phyloP scores from a whole-genome alignment of 2,797 vertebrate genomes.

The Glyptemys insculpta region DNA sequence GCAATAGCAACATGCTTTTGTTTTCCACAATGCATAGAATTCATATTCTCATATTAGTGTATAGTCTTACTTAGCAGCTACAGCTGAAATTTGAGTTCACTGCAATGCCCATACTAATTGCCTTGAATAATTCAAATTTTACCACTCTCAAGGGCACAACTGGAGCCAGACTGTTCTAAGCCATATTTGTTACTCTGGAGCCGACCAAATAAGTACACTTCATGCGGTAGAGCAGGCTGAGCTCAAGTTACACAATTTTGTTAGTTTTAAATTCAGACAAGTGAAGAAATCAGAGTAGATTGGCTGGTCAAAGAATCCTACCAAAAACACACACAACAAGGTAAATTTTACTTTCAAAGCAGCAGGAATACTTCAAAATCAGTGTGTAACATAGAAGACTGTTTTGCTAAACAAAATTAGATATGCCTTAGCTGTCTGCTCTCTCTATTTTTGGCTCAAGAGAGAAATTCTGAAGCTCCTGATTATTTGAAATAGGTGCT shows the following conservation, averaged over 20 bases:
- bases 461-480: constrained; percentile 76
- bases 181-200: constrained; percentile 66
- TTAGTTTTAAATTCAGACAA: constrained; percentile 20
- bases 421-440: constrained; percentile 55
- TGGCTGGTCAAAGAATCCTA: neutral
- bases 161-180: constrained; percentile 69
- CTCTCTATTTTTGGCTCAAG: constrained; percentile 73
- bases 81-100: constrained; percentile 72
- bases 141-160: constrained; percentile 73
- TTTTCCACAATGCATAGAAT: constrained; percentile 65
- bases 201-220: constrained; percentile 48
- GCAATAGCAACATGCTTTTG: constrained; percentile 3
- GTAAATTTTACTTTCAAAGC: neutral
- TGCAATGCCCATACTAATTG: constrained; percentile 75
- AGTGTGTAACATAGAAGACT: constrained; percentile 14
- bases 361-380: neutral
- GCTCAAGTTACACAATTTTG: constrained; percentile 46
- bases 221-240: constrained; percentile 14
- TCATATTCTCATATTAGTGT: constrained; percentile 67
- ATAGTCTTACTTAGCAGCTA: constrained; percentile 71
- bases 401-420: constrained; percentile 19
- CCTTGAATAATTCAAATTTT: constrained; percentile 81
- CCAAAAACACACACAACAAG: neutral
- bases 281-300: neutral
- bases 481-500: constrained; percentile 75